phyloP scores from a whole-genome alignment of 2,113 vertebrate species.

The Argyrosomus japonicus region DNA sequence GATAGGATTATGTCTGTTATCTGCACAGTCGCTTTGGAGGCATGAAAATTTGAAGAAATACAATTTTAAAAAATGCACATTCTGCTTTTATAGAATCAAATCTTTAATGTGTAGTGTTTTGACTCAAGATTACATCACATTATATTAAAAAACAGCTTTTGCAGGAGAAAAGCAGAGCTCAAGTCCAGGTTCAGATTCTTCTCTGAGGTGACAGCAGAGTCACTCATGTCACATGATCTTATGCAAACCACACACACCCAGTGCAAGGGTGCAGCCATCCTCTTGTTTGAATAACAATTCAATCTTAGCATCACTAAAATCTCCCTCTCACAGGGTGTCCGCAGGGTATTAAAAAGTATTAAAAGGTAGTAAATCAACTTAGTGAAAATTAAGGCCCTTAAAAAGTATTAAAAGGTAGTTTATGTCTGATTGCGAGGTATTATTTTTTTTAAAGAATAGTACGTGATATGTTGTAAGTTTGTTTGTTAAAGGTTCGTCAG shows the following conservation, averaged over 20 bases:
- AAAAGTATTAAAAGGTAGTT: too few relatives aligned
- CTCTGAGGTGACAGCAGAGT: neutral
- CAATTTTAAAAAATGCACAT: too few relatives aligned
- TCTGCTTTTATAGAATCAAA: neutral
- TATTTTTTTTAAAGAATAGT: too few relatives aligned
- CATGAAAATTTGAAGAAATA: neutral
- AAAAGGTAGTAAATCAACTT: too few relatives aligned
- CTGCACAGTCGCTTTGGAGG: neutral
- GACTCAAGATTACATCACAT: too few relatives aligned
- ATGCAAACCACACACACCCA: slow-evolving; percentile 34
- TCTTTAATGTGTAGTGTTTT: neutral
- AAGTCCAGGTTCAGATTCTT: neutral
- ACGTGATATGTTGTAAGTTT: too few relatives aligned
- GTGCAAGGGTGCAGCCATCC: neutral
- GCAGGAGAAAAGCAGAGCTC: neutral
- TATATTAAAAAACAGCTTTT: neutral
- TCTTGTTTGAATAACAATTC: neutral
- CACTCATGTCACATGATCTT: neutral
- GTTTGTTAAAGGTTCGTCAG: too few relatives aligned
- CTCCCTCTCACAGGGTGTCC: neutral
- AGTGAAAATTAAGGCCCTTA: too few relatives aligned
- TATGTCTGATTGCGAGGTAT: too few relatives aligned
- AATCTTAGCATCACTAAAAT: neutral
- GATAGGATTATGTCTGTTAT: neutral
- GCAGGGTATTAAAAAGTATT: too few relatives aligned